These are phyloP conservation scores for Lineus longissimus DNA, from an alignment of 1,140 invertebrate species.

Conservation along the genomic window DNA sequence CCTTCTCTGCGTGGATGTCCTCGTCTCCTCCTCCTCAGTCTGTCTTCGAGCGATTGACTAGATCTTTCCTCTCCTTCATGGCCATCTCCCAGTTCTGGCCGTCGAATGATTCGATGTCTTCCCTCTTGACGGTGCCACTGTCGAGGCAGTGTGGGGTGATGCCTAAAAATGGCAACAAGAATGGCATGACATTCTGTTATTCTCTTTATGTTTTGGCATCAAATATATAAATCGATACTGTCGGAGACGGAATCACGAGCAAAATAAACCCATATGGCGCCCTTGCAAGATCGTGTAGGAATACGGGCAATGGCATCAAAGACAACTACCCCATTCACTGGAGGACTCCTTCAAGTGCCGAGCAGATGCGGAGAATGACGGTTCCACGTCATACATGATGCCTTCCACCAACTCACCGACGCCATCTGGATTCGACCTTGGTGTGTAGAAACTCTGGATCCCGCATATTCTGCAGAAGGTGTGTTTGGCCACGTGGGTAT, in stretches of 20 bases:
- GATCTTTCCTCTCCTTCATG: constrained; percentile 27
- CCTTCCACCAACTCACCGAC: constrained; percentile 56
- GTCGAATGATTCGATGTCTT: constrained; percentile 51
- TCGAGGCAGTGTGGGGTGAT: constrained; percentile 57
- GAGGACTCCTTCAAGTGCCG: no score
- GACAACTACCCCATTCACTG: no score
- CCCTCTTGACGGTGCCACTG: constrained; percentile 46
- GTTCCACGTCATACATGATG: no score
- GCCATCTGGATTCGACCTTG: constrained; percentile 57
- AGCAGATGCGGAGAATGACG: no score
- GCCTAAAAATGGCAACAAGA: constrained; percentile 35
- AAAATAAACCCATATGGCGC: no score
- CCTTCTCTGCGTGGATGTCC: no score
- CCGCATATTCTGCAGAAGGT: constrained; percentile 59
- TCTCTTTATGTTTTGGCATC: neutral
- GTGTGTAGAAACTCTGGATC: constrained; percentile 59
- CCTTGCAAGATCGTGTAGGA: no score
- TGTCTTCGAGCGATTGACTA: neutral
- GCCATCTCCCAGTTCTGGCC: constrained; percentile 57
- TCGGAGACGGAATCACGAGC: neutral
- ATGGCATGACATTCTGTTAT: no score
- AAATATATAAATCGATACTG: neutral
- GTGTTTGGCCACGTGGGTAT: constrained; percentile 58
- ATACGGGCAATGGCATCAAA: no score
- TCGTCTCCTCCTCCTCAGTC: neutral